Conservation (phyloP, 2,888 invertebrate genomes). For the Brachylomia viminalis region DNA sequence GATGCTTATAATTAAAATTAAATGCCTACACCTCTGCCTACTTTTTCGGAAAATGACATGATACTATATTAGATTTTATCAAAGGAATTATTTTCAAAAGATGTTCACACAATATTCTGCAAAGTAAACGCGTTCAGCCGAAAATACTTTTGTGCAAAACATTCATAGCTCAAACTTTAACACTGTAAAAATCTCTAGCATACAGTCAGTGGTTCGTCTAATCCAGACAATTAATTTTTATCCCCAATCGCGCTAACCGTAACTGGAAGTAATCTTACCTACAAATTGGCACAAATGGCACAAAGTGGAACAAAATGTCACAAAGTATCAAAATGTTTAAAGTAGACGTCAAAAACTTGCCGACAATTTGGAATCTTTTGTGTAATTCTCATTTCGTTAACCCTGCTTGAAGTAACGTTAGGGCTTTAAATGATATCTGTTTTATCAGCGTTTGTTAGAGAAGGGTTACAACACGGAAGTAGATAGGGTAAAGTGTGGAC, state of each 20-base stretch:
- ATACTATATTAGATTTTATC: not conserved
- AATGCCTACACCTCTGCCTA: not conserved
- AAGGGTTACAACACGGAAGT: constrained; percentile 1
- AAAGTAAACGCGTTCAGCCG: not conserved
- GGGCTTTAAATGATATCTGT: constrained; percentile 10
- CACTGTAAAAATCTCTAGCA: not conserved
- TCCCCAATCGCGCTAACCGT: constrained; percentile 9
- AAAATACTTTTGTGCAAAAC: constrained; percentile 14
- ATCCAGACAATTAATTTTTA: constrained; percentile 47
- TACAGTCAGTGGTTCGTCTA: constrained; percentile 12
- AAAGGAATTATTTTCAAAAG: not conserved
- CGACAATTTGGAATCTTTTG: constrained; percentile 21
- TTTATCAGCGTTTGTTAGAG: not conserved
- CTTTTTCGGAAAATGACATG: not conserved
- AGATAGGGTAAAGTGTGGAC: not conserved
- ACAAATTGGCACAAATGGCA: constrained; percentile 31
- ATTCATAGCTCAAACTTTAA: constrained; percentile 6
- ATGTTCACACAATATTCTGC: not conserved
- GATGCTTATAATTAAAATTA: too few species aligned
- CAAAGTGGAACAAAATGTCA: constrained; percentile 15
- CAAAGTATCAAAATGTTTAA: constrained; percentile 10
- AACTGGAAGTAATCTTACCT: constrained; percentile 37
- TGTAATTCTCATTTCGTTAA: constrained; percentile 16
- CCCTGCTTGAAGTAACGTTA: constrained; percentile 4
- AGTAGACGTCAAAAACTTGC: not conserved